A percentile compares a stretch with the other conserved stretches of the same genome.
These are phyloP conservation scores for Denticeps clupeoides DNA, from an alignment of 2,797 vertebrate genomes.

Conservation along the genomic window DNA sequence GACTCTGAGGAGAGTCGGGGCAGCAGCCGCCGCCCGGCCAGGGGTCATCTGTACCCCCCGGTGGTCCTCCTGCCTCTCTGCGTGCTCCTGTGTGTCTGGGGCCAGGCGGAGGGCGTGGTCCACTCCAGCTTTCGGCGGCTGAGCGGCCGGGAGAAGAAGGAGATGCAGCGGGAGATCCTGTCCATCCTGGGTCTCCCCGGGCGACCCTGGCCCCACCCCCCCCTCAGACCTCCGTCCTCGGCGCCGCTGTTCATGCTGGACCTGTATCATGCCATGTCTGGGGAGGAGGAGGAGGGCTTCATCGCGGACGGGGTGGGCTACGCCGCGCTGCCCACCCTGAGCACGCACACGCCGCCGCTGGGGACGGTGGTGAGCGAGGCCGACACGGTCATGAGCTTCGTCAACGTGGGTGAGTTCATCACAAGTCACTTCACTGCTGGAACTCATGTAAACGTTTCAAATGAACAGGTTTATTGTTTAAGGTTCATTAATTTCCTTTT, in stretches of 20 bases:
- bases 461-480: neutral
- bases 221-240: slow-evolving; percentile 63
- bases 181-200: slow-evolving; percentile 79
- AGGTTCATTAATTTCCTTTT: too few relatives aligned
- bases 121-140: slow-evolving; percentile 70
- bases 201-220: slow-evolving; percentile 65
- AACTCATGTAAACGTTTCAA: too few relatives aligned
- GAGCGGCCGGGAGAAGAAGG: slow-evolving; percentile 76
- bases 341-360: slow-evolving; percentile 63
- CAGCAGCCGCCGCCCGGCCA: slow-evolving; percentile 12
- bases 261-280: slow-evolving; percentile 81
- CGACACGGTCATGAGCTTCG: slow-evolving; percentile 93
- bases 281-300: slow-evolving; percentile 53
- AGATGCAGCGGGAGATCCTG: slow-evolving; percentile 89
- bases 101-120: slow-evolving; percentile 56
- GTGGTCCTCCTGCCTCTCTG: slow-evolving; percentile 45
- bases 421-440: too few relatives aligned
- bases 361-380: slow-evolving; percentile 73
- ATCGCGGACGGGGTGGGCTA: slow-evolving; percentile 35
- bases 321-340: slow-evolving; percentile 63
- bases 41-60: slow-evolving; percentile 39
- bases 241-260: slow-evolving; percentile 92
- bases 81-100: slow-evolving; percentile 44
- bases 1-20: neutral
- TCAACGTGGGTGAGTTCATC: slow-evolving; percentile 95